Base-by-base conservation (phyloP, 2,888 invertebrate genomes). In the Marronus borbonicus region DNA sequence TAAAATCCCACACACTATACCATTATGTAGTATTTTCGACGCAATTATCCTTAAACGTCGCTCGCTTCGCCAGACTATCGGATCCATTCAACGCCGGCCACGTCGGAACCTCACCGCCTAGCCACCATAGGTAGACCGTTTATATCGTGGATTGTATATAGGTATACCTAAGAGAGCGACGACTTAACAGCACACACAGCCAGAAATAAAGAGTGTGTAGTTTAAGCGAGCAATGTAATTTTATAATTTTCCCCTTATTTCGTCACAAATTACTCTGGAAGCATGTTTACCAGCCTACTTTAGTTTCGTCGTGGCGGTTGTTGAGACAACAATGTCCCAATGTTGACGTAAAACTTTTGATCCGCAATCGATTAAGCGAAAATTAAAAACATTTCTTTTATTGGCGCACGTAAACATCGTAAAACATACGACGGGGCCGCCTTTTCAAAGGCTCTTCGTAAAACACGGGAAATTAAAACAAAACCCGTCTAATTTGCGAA, bases 231-330 rank as follows among this genome's bases (percentile, higher is more conserved):
- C 89, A 89, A 88, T 88, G 88, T 89, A 89, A 89, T 89, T 89
- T 89, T 88, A 89, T 89, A 89, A 89, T 89, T 89, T 89, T 89
- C 89, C 88, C 89, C 89, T 89, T 87, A 88, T 89, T 89, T 89
- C 89, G 88, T 89, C 88, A 88, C 89, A 89, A 89, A 89, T 89
- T 89, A 88, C 88, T 85, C 87, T 86, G 87, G 87, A 84, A 88
- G 87, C 88, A 87, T 87, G 88, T 87, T 87, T 87, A 87, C 85
- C 88, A 86, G 86, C 84, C 87, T 85, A 86, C 87, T 86, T 88
- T 88, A 88, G 88, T 88, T 87, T 84, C 86, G 85, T 86, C 88
- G 86, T 83, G 86, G 86, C 88, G 83, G 85, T 85, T 84, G 85
- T 80, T 81, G 84, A 85, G 87, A 85, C 86, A 87, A 86, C 87